Evolutionary conservation across 2,113 vertebrate species (phyloP).

Genomic region (Thryonomys swinderianus): DNA sequence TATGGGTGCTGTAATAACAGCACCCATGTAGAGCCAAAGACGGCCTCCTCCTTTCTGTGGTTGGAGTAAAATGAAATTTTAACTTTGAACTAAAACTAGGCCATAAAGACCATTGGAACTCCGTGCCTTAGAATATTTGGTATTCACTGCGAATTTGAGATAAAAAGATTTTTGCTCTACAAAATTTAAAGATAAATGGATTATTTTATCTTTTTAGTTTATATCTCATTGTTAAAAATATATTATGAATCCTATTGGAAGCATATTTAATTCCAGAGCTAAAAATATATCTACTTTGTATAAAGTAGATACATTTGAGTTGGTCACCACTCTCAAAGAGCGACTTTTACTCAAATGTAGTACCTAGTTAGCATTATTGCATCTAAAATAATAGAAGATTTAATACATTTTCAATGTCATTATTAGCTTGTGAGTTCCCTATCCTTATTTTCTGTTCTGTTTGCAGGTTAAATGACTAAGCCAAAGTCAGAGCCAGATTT

Average conservation of each 20-base stretch:
- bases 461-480: conserved; percentile 5
- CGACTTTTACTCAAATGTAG: neutral
- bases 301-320: neutral
- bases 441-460: neutral
- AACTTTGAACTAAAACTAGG: conserved; percentile 3
- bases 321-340: neutral
- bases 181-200: conserved; percentile 83
- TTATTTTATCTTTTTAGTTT: conserved; percentile 72
- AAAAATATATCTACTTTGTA: conserved; percentile 24
- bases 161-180: conserved; percentile 76
- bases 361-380: neutral
- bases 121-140: conserved; percentile 70
- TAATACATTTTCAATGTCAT: neutral
- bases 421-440: neutral
- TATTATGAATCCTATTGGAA: conserved; percentile 2
- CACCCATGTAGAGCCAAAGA: neutral
- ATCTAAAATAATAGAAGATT: neutral
- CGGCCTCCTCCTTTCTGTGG: neutral
- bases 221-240: conserved; percentile 13
- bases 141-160: conserved; percentile 65
- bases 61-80: neutral
- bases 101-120: conserved; percentile 50
- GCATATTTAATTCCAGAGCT: neutral
- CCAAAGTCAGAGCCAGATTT: conserved; percentile 18
- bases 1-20: neutral